These are phyloP conservation scores for Eretmocerus hayati DNA, from an alignment of 2,888 invertebrate species.

Conservation along the genomic window DNA sequence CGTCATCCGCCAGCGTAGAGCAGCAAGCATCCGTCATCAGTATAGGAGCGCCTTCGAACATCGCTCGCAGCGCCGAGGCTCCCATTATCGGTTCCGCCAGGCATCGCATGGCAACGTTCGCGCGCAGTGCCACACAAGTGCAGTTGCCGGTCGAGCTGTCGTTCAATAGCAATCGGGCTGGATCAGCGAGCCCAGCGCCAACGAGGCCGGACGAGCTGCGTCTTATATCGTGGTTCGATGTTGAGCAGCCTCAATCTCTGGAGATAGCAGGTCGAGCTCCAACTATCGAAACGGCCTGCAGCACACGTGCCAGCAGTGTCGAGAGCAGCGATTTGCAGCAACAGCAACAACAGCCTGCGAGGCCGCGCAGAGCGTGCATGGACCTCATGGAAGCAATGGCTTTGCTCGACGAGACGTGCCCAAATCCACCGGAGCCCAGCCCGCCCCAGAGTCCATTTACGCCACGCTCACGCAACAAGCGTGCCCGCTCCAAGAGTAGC, in stretches of 20 bases:
- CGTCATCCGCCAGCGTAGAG: constrained; percentile 4
- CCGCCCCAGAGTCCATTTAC: constrained; percentile 42
- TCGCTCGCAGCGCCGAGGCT: background rate
- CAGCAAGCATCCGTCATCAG: constrained; percentile 6
- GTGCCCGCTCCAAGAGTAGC: constrained; percentile 43
- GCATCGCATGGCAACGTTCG: constrained; percentile 2
- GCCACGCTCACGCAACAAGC: constrained; percentile 36
- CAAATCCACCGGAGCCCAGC: constrained; percentile 41
- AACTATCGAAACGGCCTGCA: constrained; percentile 5
- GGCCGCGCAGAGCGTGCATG: constrained; percentile 42
- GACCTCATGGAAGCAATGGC: constrained; percentile 42
- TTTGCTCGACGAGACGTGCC: constrained; percentile 42
- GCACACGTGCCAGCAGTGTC: constrained; percentile 35
- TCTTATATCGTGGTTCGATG: constrained; percentile 8
- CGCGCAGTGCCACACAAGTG: constrained; percentile 21
- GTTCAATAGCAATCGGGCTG: constrained; percentile 37
- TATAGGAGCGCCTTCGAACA: constrained; percentile 1
- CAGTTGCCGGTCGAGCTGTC: constrained; percentile 39
- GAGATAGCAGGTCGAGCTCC: constrained; percentile 12
- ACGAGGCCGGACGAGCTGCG: background rate
- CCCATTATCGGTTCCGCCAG: background rate
- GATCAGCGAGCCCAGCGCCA: constrained; percentile 1
- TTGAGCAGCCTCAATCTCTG: background rate
- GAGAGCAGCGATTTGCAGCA: constrained; percentile 31
- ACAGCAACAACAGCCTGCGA: background rate